Conservation (phyloP, 64 coral and sea anemone genomes). For the Stichodactyla helianthus region DNA sequence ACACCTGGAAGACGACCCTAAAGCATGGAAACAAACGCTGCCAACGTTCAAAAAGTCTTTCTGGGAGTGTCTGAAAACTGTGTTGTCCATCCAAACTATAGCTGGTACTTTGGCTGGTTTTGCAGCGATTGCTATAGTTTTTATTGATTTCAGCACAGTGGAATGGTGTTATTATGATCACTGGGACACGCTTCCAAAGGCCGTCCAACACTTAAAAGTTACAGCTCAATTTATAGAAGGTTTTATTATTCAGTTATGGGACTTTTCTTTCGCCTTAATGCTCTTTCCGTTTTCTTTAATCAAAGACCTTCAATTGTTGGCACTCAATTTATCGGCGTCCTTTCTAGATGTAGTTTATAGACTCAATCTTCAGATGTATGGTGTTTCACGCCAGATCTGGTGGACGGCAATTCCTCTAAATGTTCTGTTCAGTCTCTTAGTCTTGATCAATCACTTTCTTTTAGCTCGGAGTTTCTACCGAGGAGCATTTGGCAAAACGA, state of each 20-base stretch:
- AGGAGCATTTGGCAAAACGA: neutral
- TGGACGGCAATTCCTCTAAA: conserved; percentile 68
- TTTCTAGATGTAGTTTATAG: conserved; percentile 56
- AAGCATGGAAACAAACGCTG: neutral
- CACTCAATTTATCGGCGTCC: conserved; percentile 43
- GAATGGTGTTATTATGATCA: conserved; percentile 54
- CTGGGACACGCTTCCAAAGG: conserved; percentile 42
- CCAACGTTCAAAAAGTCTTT: neutral
- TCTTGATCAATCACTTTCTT: conserved; percentile 31
- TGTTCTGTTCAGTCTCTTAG: conserved; percentile 18
- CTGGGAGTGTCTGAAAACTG: neutral
- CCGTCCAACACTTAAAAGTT: conserved; percentile 37
- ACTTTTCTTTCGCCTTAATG: conserved; percentile 19
- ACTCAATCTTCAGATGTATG: conserved; percentile 56
- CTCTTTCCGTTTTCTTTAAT: conserved; percentile 47
- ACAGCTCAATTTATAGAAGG: conserved; percentile 25
- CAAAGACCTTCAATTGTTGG: conserved; percentile 48
- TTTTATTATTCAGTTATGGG: conserved; percentile 68
- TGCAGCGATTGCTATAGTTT: conserved; percentile 25
- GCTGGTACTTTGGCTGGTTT: conserved; percentile 13
- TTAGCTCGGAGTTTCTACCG: conserved; percentile 25
- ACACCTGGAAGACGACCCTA: neutral
- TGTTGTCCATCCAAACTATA: conserved; percentile 19
- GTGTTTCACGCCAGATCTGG: conserved; percentile 27
- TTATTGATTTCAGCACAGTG: conserved; percentile 71